These are phyloP conservation scores for Cheilosia variabilis DNA, from an alignment of 2,888 invertebrate species.

Conservation along the genomic window DNA sequence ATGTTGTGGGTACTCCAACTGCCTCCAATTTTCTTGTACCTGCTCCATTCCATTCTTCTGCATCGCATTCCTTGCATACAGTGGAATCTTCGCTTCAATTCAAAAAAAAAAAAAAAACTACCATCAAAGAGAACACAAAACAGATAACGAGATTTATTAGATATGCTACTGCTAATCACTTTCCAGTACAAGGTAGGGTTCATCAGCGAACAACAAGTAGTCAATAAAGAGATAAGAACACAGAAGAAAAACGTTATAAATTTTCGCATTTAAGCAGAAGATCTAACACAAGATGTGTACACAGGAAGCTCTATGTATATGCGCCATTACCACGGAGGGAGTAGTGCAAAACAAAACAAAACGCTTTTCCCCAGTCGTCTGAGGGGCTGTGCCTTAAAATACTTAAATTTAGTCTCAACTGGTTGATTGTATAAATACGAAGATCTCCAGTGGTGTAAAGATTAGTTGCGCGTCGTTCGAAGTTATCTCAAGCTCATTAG, in stretches of 20 bases:
- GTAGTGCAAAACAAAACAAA: constrained; percentile 44
- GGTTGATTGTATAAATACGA: constrained; percentile 76
- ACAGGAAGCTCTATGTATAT: constrained; percentile 64
- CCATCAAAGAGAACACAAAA: constrained; percentile 27
- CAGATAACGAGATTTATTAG: constrained; percentile 67
- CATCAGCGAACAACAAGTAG: constrained; percentile 66
- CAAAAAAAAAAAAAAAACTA: constrained; percentile 22
- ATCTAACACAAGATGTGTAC: constrained; percentile 65
- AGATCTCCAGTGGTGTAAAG: constrained; percentile 74
- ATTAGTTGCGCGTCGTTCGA: constrained; percentile 75
- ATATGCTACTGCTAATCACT: constrained; percentile 67
- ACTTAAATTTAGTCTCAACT: constrained; percentile 55
- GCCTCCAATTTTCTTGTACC: neutral
- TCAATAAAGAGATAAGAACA: constrained; percentile 48
- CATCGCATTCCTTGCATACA: constrained; percentile 34
- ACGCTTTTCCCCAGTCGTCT: constrained; percentile 27
- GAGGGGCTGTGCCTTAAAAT: constrained; percentile 70
- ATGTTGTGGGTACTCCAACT: too few relatives aligned
- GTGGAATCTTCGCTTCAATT: constrained; percentile 56
- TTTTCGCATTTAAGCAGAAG: constrained; percentile 58
- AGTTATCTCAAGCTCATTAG: constrained; percentile 68
- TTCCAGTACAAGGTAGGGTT: constrained; percentile 72
- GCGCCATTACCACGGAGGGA: constrained; percentile 58
- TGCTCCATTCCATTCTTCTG: constrained; percentile 18
- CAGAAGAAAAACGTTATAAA: constrained; percentile 67